Conservation (phyloP, 2,797 vertebrate species). For the Sebastes iracundus region DNA sequence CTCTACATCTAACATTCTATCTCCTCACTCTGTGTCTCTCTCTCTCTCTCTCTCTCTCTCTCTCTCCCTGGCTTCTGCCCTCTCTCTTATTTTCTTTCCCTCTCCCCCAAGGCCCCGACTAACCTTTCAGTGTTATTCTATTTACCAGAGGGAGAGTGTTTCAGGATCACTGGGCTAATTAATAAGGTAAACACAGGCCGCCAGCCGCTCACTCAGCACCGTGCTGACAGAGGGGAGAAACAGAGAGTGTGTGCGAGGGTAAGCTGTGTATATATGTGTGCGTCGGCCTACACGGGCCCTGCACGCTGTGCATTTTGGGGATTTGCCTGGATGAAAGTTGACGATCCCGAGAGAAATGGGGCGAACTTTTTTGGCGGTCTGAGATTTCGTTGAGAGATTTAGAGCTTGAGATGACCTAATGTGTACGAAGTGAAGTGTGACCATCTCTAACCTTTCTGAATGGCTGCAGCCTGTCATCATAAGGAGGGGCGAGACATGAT, state of each 20-base stretch:
- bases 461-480: background rate
- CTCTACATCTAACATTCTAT: background rate
- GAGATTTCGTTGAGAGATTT: background rate
- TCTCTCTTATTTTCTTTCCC: slow-evolving; percentile 25
- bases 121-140: slow-evolving; percentile 71
- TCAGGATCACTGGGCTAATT: slow-evolving; percentile 80
- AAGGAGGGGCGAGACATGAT: background rate
- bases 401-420: background rate
- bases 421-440: background rate
- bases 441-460: background rate
- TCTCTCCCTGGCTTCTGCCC: background rate
- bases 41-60: background rate
- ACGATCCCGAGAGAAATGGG: background rate
- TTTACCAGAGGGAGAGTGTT: slow-evolving; percentile 73
- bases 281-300: background rate
- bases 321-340: background rate
- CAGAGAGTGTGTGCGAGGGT: slow-evolving; percentile 1
- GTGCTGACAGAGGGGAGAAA: slow-evolving; percentile 55
- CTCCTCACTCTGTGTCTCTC: background rate
- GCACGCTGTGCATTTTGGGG: background rate
- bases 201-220: slow-evolving; percentile 62
- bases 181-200: slow-evolving; percentile 74
- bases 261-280: background rate
- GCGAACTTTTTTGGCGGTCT: background rate
- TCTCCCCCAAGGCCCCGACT: slow-evolving; percentile 21